phyloP scores from a whole-genome alignment of 1,140 invertebrate species.

The Chionoecetes opilio region DNA sequence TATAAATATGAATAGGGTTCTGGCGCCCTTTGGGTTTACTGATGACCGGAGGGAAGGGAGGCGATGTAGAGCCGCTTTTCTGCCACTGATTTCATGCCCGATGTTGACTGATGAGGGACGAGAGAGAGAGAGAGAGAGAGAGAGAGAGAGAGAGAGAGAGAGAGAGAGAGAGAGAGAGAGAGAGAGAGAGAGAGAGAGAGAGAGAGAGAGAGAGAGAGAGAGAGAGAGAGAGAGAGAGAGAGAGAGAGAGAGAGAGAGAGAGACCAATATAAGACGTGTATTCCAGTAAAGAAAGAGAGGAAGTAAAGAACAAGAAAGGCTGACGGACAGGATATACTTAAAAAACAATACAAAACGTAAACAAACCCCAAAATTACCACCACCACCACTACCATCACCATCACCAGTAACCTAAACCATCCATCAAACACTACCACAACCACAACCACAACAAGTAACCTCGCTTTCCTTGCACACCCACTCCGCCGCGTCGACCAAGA shows the following conservation, averaged over 20 bases:
- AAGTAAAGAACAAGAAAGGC: not conserved
- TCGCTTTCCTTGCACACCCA: not conserved
- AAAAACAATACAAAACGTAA: not conserved
- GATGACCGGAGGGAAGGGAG: not conserved
- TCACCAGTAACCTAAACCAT: not conserved
- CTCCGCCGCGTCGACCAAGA: not conserved
- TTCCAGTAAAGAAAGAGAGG: not conserved
- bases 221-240: slow-evolving; percentile 8
- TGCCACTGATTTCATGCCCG: slow-evolving; percentile 27
- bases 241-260: not conserved
- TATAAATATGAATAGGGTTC: slow-evolving; percentile 47
- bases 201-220: slow-evolving; percentile 24
- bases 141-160: too few relatives aligned
- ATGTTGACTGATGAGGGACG: not conserved
- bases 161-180: not conserved
- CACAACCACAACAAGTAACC: not conserved
- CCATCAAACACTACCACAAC: not conserved
- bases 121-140: too few relatives aligned
- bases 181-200: slow-evolving; percentile 27
- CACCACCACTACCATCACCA: not conserved
- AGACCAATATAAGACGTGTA: not conserved
- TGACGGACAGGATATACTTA: not conserved
- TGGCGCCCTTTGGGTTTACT: not conserved
- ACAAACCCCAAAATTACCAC: not conserved
- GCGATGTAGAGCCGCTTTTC: not conserved